phyloP scores from a whole-genome alignment of 1,140 invertebrate species.

The Psilanteris sp. region DNA sequence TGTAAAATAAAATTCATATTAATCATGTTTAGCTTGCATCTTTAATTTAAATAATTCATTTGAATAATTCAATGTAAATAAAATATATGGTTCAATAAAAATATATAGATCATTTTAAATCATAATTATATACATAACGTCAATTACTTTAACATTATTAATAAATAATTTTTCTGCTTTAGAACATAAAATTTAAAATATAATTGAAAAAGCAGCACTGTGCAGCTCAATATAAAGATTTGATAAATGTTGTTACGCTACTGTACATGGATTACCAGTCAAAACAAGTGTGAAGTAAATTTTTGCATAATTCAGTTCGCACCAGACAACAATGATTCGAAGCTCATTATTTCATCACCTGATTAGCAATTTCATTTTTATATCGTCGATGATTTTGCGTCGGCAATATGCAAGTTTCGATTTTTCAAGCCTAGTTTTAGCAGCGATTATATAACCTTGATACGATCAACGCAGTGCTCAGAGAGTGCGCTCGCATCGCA shows the following conservation, averaged over 20 bases:
- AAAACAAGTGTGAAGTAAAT: background rate
- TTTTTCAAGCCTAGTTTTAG: conserved; percentile 51
- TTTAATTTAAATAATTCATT: too few species aligned
- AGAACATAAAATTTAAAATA: too few species aligned
- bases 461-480: conserved; percentile 48
- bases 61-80: too few species aligned
- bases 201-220: background rate
- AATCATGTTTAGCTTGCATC: too few species aligned
- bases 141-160: too few species aligned
- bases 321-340: conserved; percentile 36
- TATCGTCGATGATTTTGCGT: background rate
- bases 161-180: too few species aligned
- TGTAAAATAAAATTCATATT: too few species aligned
- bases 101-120: too few species aligned
- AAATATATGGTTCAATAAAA: too few species aligned
- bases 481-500: conserved; percentile 26
- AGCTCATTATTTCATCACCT: conserved; percentile 20
- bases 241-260: background rate
- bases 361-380: conserved; percentile 38
- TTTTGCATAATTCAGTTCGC: conserved; percentile 3
- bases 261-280: background rate
- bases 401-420: conserved; percentile 25
- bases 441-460: conserved; percentile 59
- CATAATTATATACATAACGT: too few species aligned
- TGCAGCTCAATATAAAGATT: background rate